These are phyloP conservation scores for Strix aluco DNA, from an alignment of 2,113 vertebrate species.

Conservation along the genomic window DNA sequence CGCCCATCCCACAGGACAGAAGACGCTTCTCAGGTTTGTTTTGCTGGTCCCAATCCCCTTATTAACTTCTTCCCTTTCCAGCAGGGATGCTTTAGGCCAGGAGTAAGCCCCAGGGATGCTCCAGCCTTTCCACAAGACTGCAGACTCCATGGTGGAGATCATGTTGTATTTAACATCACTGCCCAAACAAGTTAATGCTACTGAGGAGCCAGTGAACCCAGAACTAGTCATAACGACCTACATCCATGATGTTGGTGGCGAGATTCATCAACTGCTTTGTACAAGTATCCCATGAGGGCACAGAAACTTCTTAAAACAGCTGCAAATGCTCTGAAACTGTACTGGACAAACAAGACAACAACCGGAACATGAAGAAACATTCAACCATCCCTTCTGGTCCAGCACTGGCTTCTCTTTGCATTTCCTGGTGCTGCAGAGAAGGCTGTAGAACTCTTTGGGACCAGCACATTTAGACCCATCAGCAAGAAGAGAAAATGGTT, in stretches of 20 bases:
- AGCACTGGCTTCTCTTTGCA: not conserved
- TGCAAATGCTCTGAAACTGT: not conserved
- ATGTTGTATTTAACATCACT: not conserved
- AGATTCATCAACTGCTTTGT: not conserved
- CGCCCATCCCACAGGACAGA: not conserved
- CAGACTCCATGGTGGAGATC: not conserved
- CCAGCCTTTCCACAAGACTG: not conserved
- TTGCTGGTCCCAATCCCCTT: not conserved
- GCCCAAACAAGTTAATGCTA: not conserved
- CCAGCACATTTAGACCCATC: not conserved
- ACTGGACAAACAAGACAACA: not conserved
- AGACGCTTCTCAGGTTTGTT: not conserved
- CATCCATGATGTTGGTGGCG: rapidly evolving
- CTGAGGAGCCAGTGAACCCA: not conserved
- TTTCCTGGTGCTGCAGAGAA: not conserved
- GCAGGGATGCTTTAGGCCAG: not conserved
- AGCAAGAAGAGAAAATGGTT: not conserved
- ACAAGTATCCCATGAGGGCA: not conserved
- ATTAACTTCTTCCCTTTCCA: not conserved
- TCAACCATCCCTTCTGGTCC: not conserved
- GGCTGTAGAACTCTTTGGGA: not conserved
- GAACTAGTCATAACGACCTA: not conserved
- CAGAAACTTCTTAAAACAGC: not conserved
- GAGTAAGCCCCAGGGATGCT: not conserved
- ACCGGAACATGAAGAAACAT: not conserved